These are phyloP conservation scores for Tenthredo livida DNA, from an alignment of 2,888 invertebrate genomes.

Conservation along the genomic window DNA sequence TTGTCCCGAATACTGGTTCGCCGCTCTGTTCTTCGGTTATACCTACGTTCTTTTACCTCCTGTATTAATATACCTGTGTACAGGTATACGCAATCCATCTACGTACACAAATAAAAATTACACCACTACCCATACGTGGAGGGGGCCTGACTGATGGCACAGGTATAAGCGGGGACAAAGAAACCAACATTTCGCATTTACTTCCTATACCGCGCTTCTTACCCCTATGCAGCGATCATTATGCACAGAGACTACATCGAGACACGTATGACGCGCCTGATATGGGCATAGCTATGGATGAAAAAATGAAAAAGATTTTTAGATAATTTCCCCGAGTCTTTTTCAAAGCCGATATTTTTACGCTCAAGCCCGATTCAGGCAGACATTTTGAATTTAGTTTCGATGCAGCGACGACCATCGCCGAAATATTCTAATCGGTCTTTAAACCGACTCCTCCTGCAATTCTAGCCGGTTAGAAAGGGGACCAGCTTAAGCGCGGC, in stretches of 20 bases:
- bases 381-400: conserved; percentile 36
- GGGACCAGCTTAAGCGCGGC: conserved; percentile 60
- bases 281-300: no score
- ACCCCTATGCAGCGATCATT: neutral
- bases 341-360: conserved; percentile 55
- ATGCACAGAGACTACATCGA: neutral
- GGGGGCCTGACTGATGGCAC: neutral
- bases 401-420: conserved; percentile 22
- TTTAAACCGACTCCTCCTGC: conserved; percentile 34
- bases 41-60: neutral
- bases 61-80: neutral
- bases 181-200: neutral
- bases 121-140: neutral
- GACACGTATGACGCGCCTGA: no score
- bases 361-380: conserved; percentile 51
- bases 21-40: conserved; percentile 32
- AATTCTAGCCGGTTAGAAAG: conserved; percentile 65
- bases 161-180: conserved; percentile 1
- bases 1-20: conserved; percentile 77
- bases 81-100: neutral
- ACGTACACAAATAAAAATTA: neutral
- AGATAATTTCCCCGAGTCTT: neutral
- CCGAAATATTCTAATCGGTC: conserved; percentile 50
- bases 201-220: neutral
- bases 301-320: no score